Evolutionary conservation across 2,113 vertebrate species (phyloP), one percentile per base, ranked within the genome.

Genomic region (Chinchilla lanigera): DNA sequence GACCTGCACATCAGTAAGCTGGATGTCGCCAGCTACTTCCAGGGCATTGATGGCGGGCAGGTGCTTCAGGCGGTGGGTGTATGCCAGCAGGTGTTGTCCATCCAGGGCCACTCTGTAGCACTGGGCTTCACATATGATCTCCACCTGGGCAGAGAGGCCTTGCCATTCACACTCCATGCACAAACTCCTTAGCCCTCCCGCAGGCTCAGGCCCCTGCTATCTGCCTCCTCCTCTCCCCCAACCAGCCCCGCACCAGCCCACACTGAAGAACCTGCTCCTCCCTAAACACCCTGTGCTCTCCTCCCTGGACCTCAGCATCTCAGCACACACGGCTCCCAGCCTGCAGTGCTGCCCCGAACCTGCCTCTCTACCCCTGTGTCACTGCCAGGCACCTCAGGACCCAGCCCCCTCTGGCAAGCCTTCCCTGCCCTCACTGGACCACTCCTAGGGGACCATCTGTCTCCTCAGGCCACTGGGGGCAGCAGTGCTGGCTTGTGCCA

Each of bases 1-100:
- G n/a, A n/a, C n/a, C n/a, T n/a, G n/a, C n/a, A 98, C 96, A 0
- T 81, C 65, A 26, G 85, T 90, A 92, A 98, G 93, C 20, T 97
- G 41, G 35, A 98, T 9, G 0, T 98, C 98, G 0, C 98, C 96
- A 0, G 2, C 94, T 4, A 65, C 30, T 5, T 14, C 3, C 11
- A 65, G 30, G 28, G 13, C 1, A 33, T 4, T 13, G 12, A 65
- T 65, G 63, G 63, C 63, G 13, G 11, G 63, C 11, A 65, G 30
- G 10, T 65, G 11, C 12, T 65, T 33, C 30, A 33, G 28, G 28
- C 63, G 28, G 63, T 65, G 30, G 1, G 28, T 13, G 12, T 65
- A 65, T 14, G 11, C 26, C 11, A 14, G 63, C 28, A 65, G 28
- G 11, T 65, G 3, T 65, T 65, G 28, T 28, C 63, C 28, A 12